phyloP scores from a whole-genome alignment of 2,888 invertebrate species.

The Notodonta dromedarius region DNA sequence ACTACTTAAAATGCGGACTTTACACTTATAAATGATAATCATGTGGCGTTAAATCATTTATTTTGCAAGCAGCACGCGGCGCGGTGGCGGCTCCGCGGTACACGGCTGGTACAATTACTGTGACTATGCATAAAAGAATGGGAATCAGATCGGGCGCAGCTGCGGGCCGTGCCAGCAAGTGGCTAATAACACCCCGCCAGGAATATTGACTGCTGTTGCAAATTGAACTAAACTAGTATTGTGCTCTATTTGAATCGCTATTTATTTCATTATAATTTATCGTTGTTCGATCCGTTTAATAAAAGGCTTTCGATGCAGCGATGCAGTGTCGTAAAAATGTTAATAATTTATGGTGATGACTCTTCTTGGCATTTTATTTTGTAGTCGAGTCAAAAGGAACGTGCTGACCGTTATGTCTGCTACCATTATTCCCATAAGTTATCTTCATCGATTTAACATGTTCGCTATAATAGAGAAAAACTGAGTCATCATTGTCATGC shows the following conservation, averaged over 20 bases:
- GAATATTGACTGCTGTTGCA: slow-evolving; percentile 75
- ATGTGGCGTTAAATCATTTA: slow-evolving; percentile 68
- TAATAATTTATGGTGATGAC: slow-evolving; percentile 37
- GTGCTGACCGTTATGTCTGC: slow-evolving; percentile 49
- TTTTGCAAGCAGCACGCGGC: slow-evolving; percentile 67
- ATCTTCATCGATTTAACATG: slow-evolving; percentile 50
- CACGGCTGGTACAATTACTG: slow-evolving; percentile 68
- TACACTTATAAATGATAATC: slow-evolving; percentile 62
- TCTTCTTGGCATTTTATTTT: slow-evolving; percentile 33
- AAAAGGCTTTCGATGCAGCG: slow-evolving; percentile 38
- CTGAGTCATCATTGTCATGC: slow-evolving; percentile 31
- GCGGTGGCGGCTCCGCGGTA: slow-evolving; percentile 43
- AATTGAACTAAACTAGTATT: slow-evolving; percentile 74
- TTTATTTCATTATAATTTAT: slow-evolving; percentile 63
- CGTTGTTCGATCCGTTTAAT: slow-evolving; percentile 38
- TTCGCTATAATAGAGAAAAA: slow-evolving; percentile 52
- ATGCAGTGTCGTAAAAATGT: slow-evolving; percentile 43
- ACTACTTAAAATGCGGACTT: slow-evolving; percentile 51
- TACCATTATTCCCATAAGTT: slow-evolving; percentile 58
- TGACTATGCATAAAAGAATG: slow-evolving; percentile 78
- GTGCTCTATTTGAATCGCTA: slow-evolving; percentile 68
- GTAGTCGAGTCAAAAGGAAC: slow-evolving; percentile 24
- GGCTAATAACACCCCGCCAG: slow-evolving; percentile 76
- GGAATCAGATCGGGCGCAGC: slow-evolving; percentile 71
- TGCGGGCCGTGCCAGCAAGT: slow-evolving; percentile 64